Evolutionary conservation across 2,888 invertebrate species (phyloP).

Genomic region (Aspidapion aeneum): DNA sequence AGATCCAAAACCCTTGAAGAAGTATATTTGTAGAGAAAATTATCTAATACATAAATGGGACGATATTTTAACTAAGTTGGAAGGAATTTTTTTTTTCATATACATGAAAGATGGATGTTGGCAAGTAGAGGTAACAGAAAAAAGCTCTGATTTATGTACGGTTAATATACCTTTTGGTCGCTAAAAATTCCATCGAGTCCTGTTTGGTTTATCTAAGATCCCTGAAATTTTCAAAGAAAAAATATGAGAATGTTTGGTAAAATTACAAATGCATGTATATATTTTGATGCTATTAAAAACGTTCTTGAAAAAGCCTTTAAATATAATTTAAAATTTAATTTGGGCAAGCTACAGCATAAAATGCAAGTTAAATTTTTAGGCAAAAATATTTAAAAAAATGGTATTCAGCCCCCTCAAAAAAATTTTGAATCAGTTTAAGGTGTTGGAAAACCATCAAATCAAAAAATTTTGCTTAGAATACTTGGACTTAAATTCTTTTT

Average conservation of each 20-base stretch:
- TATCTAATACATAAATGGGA: background rate
- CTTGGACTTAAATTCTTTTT: background rate
- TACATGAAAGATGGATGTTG: background rate
- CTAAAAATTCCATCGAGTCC: conserved; percentile 10
- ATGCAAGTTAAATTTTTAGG: background rate
- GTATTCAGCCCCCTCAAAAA: background rate
- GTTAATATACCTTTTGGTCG: conserved; percentile 11
- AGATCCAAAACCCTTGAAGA: background rate
- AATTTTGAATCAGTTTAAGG: background rate
- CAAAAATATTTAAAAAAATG: background rate
- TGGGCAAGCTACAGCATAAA: conserved; percentile 1
- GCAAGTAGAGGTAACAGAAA: background rate
- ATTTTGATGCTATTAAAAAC: conserved; percentile 9
- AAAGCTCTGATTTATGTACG: conserved; percentile 7
- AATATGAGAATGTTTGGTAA: conserved; percentile 10
- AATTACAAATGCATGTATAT: conserved; percentile 8
- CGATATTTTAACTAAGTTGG: background rate
- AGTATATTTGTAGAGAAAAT: background rate
- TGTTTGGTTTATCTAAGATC: conserved; percentile 8
- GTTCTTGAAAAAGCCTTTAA: background rate
- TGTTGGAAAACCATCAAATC: background rate
- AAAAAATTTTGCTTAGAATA: background rate
- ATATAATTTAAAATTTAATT: conserved; percentile 19
- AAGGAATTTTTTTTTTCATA: background rate
- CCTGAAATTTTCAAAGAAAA: conserved; percentile 9